A percentile compares a stretch with the other conserved stretches of the same genome.
Conservation (phyloP, 2,797 vertebrate genomes). For the Catostomus latipinnis region DNA sequence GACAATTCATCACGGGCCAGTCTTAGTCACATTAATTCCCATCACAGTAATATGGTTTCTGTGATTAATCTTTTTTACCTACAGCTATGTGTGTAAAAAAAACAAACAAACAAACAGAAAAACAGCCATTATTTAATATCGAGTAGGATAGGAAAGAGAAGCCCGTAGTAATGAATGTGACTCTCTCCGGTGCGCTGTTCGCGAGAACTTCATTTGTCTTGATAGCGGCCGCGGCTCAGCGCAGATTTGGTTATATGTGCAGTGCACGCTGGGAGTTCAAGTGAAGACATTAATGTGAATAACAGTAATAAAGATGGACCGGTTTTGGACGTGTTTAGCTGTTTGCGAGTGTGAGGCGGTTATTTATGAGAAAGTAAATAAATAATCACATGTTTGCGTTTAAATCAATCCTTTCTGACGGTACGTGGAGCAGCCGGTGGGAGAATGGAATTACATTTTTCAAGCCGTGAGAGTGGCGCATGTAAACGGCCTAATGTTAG, state of each 20-base stretch:
- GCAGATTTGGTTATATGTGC: conserved; percentile 24
- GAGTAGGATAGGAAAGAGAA: conserved; percentile 74
- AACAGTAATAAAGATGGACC: conserved; percentile 49
- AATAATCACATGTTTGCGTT: conserved; percentile 32
- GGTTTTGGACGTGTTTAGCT: conserved; percentile 36
- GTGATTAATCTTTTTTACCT: conserved; percentile 75
- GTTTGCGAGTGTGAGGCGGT: conserved; percentile 14
- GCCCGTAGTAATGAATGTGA: conserved; percentile 74
- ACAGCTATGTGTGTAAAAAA: conserved; percentile 47
- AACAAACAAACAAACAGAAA: conserved; percentile 55
- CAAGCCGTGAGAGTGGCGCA: conserved; percentile 47
- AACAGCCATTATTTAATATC: conserved; percentile 75
- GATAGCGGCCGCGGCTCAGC: conserved; percentile 44
- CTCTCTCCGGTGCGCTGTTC: conserved; percentile 68
- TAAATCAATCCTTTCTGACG: conserved; percentile 39
- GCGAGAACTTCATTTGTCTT: conserved; percentile 69
- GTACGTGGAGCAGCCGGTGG: conserved; percentile 52
- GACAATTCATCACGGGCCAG: conserved; percentile 71
- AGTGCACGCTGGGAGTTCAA: conserved; percentile 50
- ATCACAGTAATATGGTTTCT: conserved; percentile 75
- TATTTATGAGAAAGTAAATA: conserved; percentile 60
- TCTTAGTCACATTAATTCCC: conserved; percentile 73
- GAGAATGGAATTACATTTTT: conserved; percentile 37
- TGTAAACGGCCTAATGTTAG: conserved; percentile 44
- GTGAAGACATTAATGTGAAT: conserved; percentile 27